phyloP scores from a whole-genome alignment of 1,140 invertebrate species.

The Frieseomelitta varia region DNA sequence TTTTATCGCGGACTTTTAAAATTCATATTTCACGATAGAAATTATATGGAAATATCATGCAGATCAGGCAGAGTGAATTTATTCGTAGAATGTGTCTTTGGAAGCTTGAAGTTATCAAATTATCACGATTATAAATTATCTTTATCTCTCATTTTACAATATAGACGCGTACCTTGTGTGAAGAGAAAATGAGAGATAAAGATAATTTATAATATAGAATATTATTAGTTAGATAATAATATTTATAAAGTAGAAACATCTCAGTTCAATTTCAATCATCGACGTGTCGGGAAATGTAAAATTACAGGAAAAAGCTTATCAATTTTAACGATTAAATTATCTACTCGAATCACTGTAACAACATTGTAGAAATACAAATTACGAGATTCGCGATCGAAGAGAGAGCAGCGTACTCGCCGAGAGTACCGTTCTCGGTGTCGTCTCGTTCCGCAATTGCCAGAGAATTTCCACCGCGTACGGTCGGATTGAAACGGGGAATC shows the following conservation, averaged over 20 bases:
- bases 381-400: background rate
- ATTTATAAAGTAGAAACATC: too few species aligned
- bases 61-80: too few species aligned
- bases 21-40: too few species aligned
- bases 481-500: constrained; percentile 21
- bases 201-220: too few species aligned
- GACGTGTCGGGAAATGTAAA: background rate
- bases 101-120: background rate
- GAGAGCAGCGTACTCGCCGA: background rate
- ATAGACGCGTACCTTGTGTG: background rate
- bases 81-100: too few species aligned
- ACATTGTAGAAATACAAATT: background rate
- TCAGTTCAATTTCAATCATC: too few species aligned
- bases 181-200: too few species aligned
- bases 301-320: background rate
- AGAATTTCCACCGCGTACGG: background rate
- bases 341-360: background rate
- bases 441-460: background rate
- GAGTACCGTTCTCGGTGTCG: background rate
- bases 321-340: too few species aligned
- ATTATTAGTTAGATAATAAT: too few species aligned
- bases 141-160: background rate
- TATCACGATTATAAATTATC: too few species aligned
- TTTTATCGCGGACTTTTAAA: too few species aligned
- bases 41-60: too few species aligned